Percentiles rank a stretch among this genome's conserved stretches.
Conservation (phyloP, 2,888 invertebrate genomes). For the Bursaphelenchus okinawaensis region DNA sequence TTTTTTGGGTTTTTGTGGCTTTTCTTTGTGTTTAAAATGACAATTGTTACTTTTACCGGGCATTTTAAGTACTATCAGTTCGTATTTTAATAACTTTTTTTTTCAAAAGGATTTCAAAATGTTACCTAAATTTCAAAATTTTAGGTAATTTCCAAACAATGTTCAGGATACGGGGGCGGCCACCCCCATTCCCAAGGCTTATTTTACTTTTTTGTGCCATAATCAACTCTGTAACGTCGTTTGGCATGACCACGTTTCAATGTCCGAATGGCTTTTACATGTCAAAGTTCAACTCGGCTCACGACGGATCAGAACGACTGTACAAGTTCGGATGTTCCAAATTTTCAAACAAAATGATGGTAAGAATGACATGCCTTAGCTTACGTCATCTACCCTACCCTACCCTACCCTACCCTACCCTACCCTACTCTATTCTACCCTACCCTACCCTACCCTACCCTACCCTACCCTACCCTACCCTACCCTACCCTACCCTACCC, state of each 20-base stretch:
- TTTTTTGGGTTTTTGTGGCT: too few relatives aligned
- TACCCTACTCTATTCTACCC: background rate
- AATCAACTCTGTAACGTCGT: background rate
- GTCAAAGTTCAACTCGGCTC: conserved; percentile 36
- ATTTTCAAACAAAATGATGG: conserved; percentile 26
- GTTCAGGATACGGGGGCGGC: background rate
- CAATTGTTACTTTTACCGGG: too few relatives aligned
- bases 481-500: background rate
- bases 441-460: background rate
- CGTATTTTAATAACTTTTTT: too few relatives aligned
- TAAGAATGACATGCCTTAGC: conserved; percentile 4
- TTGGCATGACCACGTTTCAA: conserved; percentile 36
- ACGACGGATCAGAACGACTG: conserved; percentile 35
- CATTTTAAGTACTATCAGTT: too few relatives aligned
- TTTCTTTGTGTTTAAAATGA: too few relatives aligned
- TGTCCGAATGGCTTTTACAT: conserved; percentile 39
- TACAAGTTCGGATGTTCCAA: conserved; percentile 38
- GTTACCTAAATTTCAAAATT: too few relatives aligned
- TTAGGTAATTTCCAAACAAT: too few relatives aligned
- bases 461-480: background rate
- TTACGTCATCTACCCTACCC: background rate
- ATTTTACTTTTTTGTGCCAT: background rate
- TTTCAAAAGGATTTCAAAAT: too few relatives aligned
- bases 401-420: background rate
- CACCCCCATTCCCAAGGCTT: background rate